phyloP scores from a whole-genome alignment of 2,113 vertebrate genomes.

The Rhinolophus sinicus region DNA sequence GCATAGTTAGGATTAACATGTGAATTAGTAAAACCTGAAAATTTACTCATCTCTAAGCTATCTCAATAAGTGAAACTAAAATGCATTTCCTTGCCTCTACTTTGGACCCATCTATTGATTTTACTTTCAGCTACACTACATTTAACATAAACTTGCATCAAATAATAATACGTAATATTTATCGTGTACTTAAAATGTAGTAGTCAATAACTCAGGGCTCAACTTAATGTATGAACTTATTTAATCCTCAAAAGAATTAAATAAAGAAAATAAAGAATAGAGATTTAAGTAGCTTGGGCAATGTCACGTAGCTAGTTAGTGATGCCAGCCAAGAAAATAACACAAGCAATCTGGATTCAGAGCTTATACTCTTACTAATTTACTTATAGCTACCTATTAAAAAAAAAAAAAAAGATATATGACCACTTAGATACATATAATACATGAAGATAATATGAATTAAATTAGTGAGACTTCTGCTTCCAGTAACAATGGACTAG shows the following conservation, averaged over 20 bases:
- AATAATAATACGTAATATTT: neutral
- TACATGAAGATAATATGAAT: neutral
- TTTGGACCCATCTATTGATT: neutral
- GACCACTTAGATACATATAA: neutral
- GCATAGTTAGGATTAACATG: neutral
- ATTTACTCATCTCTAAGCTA: neutral
- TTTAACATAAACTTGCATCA: neutral
- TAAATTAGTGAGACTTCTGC: neutral
- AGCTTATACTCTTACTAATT: neutral
- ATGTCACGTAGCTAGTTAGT: neutral
- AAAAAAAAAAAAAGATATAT: neutral
- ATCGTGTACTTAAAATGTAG: neutral
- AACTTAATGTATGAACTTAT: neutral
- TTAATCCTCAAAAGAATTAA: neutral
- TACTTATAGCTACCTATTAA: neutral
- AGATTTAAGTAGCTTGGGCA: neutral
- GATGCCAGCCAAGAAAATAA: neutral
- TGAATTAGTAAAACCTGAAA: conserved; percentile 3
- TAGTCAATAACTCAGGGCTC: neutral
- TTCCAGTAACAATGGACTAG: neutral
- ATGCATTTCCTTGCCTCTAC: neutral
- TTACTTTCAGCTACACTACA: neutral
- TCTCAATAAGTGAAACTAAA: neutral
- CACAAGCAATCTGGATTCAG: neutral
- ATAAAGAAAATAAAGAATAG: neutral